Evolutionary conservation across 2,888 invertebrate genomes (phyloP).

Genomic region (Pyralis farinalis): DNA sequence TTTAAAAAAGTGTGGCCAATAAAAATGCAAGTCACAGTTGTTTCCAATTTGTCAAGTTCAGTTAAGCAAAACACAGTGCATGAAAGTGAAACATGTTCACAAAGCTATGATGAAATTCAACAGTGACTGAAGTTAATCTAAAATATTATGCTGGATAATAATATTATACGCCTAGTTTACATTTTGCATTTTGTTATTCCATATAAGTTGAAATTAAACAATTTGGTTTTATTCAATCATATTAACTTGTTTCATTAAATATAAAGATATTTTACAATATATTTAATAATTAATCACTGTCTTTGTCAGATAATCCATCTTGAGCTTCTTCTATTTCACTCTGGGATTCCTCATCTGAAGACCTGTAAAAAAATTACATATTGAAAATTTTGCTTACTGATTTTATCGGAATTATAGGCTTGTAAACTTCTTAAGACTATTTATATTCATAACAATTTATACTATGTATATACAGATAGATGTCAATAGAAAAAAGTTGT

Average conservation of each 20-base stretch:
- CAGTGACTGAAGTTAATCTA: background rate
- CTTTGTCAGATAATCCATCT: background rate
- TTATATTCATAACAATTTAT: too few species aligned
- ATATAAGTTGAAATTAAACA: constrained; percentile 2
- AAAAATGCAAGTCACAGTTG: constrained; percentile 50
- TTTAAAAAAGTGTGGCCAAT: constrained; percentile 73
- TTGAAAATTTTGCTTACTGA: too few species aligned
- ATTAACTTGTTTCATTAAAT: background rate
- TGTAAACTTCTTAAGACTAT: too few species aligned
- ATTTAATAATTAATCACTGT: background rate
- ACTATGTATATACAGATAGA: too few species aligned
- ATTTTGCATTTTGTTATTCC: constrained; percentile 1
- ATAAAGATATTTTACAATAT: background rate
- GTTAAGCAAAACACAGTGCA: constrained; percentile 12
- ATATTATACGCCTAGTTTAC: background rate
- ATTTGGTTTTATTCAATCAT: background rate
- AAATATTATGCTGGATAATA: background rate
- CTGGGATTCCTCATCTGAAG: background rate
- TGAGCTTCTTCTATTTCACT: constrained; percentile 5
- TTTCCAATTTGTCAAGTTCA: constrained; percentile 35
- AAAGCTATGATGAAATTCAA: background rate
- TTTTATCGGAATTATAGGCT: too few species aligned
- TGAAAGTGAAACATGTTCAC: constrained; percentile 12
- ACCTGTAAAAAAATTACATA: constrained; percentile 1
- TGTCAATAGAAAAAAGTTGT: too few species aligned